Evolutionary conservation across 2,888 invertebrate genomes (phyloP), one percentile per base, ranked within the genome.

Genomic region (Smittia aterrima): DNA sequence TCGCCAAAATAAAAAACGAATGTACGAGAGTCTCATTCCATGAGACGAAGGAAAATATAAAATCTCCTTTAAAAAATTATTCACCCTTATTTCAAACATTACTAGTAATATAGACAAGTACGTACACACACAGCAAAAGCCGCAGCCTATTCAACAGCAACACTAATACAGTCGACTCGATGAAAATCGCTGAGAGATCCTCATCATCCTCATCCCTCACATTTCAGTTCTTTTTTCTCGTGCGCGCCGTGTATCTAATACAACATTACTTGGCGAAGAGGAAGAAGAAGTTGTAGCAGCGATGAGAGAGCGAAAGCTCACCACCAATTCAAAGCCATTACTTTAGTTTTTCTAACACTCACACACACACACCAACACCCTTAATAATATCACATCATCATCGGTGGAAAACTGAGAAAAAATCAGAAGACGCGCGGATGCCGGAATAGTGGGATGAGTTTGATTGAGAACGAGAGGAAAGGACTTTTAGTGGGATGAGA

Each of bases 301-400:
- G 47, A 47, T n/a, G 16, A 3, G 16, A 47, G 47, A 47, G 47
- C 11, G 16, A 47, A 47, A 11, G 16, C 47, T 6, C 47, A 47
- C 47, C 47, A 47, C n/a, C 20, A 18, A 58, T 67, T 67, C 67
- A 67, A 67, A 67, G 47, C 67, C 67, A 67, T 67, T 67, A 67
- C 67, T 41, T 67, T 67, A 67, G 67, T 67, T 67, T 67, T 67
- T 67, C 67, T 67, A 67, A 67, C 67, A 41, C 20, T 40, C 67
- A 67, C 67, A 41, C 67, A 67, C n/a, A 67, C 67, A 41, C n/a
- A 41, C 67, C n/a, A 47, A 53, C 18, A 70, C 25, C 70, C 53
- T 27, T 70, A 70, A 70, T 54, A 70, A 70, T 70, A 70, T 41
- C 41, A 70, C 70, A 70, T 70, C 70, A 54, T 70, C 70, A 54